A percentile compares a stretch with the other conserved stretches of the same genome.
Conservation (phyloP, 2,797 vertebrate genomes). For the Alouatta caraya region DNA sequence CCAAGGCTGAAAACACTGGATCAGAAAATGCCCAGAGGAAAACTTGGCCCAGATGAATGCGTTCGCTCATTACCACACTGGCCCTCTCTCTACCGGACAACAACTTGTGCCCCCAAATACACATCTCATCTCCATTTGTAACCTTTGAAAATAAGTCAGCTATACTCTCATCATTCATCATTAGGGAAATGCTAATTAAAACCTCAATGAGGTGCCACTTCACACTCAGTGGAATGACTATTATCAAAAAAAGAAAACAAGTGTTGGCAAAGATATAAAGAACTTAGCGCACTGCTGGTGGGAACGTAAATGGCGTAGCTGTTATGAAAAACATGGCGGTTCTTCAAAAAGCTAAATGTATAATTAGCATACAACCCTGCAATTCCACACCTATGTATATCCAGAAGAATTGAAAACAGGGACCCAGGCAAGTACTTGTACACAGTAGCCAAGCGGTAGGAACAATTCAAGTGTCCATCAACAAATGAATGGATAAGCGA, state of each 20-base stretch:
- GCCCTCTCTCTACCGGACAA: background rate
- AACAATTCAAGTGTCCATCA: background rate
- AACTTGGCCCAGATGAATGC: background rate
- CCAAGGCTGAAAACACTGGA: background rate
- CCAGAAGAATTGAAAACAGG: background rate
- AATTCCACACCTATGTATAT: background rate
- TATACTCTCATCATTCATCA: rapidly evolving
- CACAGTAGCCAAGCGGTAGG: background rate
- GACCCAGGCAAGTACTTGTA: too few species aligned
- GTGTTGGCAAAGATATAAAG: background rate
- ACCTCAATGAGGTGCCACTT: background rate
- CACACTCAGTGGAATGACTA: background rate
- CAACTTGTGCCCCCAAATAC: background rate
- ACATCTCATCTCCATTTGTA: background rate
- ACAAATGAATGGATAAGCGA: background rate
- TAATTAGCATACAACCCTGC: background rate
- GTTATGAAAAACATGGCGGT: rapidly evolving
- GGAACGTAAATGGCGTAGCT: background rate
- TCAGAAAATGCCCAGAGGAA: background rate
- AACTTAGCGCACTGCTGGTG: rapidly evolving
- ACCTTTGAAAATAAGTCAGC: background rate
- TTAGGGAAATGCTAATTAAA: background rate
- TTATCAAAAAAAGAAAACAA: background rate
- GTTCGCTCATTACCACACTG: background rate
- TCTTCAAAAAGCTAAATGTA: background rate